Conservation (phyloP, 2,797 vertebrate genomes). For the Trematomus bernacchii region DNA sequence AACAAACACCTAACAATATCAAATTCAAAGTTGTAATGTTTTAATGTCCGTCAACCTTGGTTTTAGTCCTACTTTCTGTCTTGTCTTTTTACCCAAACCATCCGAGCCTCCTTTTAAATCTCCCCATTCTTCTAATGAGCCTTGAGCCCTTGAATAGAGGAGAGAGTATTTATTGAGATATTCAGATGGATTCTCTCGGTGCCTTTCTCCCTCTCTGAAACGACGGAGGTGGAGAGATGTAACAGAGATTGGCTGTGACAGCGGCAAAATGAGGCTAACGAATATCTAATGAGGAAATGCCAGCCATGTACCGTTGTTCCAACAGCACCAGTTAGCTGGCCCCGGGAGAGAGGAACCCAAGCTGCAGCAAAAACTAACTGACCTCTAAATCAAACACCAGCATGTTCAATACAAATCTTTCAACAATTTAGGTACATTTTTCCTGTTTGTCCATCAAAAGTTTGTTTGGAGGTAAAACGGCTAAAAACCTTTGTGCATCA, state of each 20-base stretch:
- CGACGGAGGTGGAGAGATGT: conserved; percentile 60
- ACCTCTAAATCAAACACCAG: conserved; percentile 12
- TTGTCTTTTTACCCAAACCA: conserved; percentile 11
- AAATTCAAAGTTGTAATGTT: no score
- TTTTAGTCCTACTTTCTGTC: conserved; percentile 6
- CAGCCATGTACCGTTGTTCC: conserved; percentile 77
- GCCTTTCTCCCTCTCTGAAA: conserved; percentile 39
- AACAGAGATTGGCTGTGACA: conserved; percentile 86
- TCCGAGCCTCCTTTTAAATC: conserved; percentile 43
- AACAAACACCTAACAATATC: not conserved
- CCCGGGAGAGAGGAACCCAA: conserved; percentile 8
- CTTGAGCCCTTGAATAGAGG: conserved; percentile 40
- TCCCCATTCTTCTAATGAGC: conserved; percentile 48
- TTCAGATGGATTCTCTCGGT: conserved; percentile 43
- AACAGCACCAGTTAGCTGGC: conserved; percentile 19
- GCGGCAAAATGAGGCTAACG: conserved; percentile 88
- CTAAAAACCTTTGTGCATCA: not conserved
- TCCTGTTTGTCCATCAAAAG: not conserved
- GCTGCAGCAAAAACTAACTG: conserved; percentile 24
- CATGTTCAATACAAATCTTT: no score
- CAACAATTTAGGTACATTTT: not conserved
- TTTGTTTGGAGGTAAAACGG: not conserved
- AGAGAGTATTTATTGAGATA: conserved; percentile 62
- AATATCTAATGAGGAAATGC: conserved; percentile 81
- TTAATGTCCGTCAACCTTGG: not conserved